Evolutionary conservation across 2,888 invertebrate genomes (phyloP), one percentile per base, ranked within the genome.

Genomic region (Lithophane socia): DNA sequence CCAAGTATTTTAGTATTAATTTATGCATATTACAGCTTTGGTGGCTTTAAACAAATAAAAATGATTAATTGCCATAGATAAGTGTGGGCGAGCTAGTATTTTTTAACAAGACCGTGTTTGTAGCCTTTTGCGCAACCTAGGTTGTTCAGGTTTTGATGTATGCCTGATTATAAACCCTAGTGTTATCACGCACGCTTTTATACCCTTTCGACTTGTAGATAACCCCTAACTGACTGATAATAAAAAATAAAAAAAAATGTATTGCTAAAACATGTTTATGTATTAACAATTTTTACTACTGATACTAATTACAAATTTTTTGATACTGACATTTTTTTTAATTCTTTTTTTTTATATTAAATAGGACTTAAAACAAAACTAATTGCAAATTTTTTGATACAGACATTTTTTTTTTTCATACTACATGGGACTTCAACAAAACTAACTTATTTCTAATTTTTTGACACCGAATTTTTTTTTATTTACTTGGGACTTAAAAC

Each of bases 1-100:
- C 87, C 86, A 87, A 87, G 89, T 91, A 90, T 70, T 77, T 75
- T 74, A 63, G 8, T 77, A 78, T 73, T 87, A 87, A 92, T 90
- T 91, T 90, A 91, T 90, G 88, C 74, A 87, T 88, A 89, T 90
- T 90, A 90, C 86, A 87, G 87, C 80, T 86, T 87, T 80, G 79
- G 79, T 79, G 74, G 85, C 84, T 87, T 86, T 90, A 87, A 90
- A 88, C 89, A 92, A 93, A 93, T 91, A 92, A 89, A 90, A 88
- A 82, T 90, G 88, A 92, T 92, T 92, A 92, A 92, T 89, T 73
- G 71, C 61, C 58, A 75, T 68, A 71, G 84, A 87, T 87, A 83
- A 80, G 75, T 77, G 44, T 75, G 13, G 37, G 66, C 49, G 56
- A 61, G 52, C 37, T 66, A 42, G 24, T 69, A 56, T 77, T 81